Percentiles rank a stretch among this genome's conserved stretches.
These are phyloP conservation scores for Rhopalosiphum padi DNA, from an alignment of 1,140 invertebrate genomes.

Conservation along the genomic window DNA sequence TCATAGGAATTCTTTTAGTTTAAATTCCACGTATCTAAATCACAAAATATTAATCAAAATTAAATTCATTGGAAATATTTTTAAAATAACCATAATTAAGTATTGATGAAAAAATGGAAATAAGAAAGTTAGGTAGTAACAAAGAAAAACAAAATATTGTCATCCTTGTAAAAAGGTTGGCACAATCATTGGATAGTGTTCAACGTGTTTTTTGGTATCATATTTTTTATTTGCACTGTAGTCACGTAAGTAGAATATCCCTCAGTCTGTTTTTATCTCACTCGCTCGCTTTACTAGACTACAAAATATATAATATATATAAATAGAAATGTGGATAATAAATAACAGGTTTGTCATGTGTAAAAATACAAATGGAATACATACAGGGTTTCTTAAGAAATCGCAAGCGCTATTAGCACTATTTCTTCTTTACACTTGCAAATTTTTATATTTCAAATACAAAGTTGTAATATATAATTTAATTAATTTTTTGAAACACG, in stretches of 20 bases:
- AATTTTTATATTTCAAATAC: neutral
- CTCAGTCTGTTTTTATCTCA: neutral
- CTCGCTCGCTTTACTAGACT: neutral
- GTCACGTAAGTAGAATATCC: neutral
- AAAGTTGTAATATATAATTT: neutral
- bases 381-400: neutral
- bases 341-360: neutral
- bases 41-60: no score
- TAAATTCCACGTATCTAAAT: no score
- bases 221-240: neutral
- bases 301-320: neutral
- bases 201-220: neutral
- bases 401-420: neutral
- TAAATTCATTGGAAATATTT: neutral
- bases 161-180: neutral
- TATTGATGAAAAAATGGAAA: neutral
- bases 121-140: neutral
- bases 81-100: neutral
- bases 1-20: no score
- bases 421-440: neutral
- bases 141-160: neutral
- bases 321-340: neutral
- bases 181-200: neutral
- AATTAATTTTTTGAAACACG: neutral
- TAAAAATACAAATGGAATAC: neutral